Evolutionary conservation across 2,888 invertebrate species (phyloP).

Genomic region (Anarsia innoxiella): DNA sequence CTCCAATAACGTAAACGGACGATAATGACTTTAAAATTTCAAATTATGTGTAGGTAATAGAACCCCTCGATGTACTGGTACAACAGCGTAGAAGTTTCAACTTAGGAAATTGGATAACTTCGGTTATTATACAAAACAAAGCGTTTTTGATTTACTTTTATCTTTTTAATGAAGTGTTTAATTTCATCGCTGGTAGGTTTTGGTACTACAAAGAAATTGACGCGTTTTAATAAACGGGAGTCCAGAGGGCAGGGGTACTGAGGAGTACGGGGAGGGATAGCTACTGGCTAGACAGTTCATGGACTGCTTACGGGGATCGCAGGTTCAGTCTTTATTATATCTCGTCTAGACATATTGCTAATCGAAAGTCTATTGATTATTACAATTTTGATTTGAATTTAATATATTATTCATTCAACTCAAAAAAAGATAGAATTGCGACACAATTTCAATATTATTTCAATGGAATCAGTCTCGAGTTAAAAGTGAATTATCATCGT

Average conservation of each 20-base stretch:
- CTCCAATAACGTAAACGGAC: no score
- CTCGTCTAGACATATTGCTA: conserved; percentile 34
- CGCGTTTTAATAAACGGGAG: conserved; percentile 22
- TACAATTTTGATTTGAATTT: no score
- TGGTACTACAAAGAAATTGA: conserved; percentile 10
- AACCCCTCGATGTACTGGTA: no score
- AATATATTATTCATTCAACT: no score
- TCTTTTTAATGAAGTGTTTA: conserved; percentile 36
- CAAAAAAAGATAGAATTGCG: no score
- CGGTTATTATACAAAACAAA: conserved; percentile 21
- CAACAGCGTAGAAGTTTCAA: no score
- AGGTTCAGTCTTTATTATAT: conserved; percentile 37
- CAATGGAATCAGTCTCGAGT: no score
- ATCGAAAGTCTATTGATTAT: no score
- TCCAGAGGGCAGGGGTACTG: conserved; percentile 5
- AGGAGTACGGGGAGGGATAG: conserved; percentile 20
- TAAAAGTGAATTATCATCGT: conserved; percentile 6
- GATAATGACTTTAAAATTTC: no score
- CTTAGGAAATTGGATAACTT: conserved; percentile 13
- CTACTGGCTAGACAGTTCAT: conserved; percentile 58
- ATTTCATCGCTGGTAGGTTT: conserved; percentile 21
- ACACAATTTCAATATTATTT: no score
- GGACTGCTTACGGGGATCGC: conserved; percentile 40
- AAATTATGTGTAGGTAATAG: no score
- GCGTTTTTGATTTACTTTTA: conserved; percentile 33